phyloP scores from a whole-genome alignment of 1,140 invertebrate genomes.

The Drosophila mayri region DNA sequence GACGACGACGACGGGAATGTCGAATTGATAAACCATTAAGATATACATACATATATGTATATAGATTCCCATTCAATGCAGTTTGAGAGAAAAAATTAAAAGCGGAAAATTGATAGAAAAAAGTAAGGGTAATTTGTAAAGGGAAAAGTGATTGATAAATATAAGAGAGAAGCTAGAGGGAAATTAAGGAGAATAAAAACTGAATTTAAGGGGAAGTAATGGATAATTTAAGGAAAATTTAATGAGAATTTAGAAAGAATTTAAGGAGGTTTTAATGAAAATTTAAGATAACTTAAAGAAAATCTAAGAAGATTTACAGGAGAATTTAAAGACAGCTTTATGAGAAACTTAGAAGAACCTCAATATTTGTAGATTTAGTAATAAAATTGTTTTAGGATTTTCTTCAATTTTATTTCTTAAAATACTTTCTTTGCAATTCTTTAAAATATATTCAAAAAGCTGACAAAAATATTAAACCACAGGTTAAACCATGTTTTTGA shows the following conservation, averaged over 20 bases:
- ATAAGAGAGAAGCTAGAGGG: not conserved
- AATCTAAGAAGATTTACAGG: not conserved
- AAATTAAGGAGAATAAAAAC: not conserved
- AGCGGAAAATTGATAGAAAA: not conserved
- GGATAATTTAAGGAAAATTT: not conserved
- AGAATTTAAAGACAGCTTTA: too few species aligned
- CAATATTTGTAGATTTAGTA: too few species aligned
- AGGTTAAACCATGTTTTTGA: too few species aligned
- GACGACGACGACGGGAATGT: conserved; percentile 5
- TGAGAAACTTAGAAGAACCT: too few species aligned
- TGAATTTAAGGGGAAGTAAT: not conserved
- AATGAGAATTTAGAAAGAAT: not conserved
- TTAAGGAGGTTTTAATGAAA: not conserved
- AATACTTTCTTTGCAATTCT: too few species aligned
- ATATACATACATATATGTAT: not conserved
- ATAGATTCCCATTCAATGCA: not conserved
- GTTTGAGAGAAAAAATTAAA: not conserved
- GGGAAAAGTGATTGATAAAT: not conserved
- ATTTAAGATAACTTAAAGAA: not conserved
- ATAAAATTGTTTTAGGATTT: too few species aligned
- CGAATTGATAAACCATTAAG: conserved; percentile 15
- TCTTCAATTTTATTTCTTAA: too few species aligned
- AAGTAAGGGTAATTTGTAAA: not conserved
- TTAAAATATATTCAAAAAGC: too few species aligned
- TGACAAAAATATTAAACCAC: too few species aligned